A percentile compares a stretch with the other conserved stretches of the same genome.
Evolutionary conservation across 2,888 invertebrate genomes (phyloP).

Genomic region (Perizoma affinitatum): DNA sequence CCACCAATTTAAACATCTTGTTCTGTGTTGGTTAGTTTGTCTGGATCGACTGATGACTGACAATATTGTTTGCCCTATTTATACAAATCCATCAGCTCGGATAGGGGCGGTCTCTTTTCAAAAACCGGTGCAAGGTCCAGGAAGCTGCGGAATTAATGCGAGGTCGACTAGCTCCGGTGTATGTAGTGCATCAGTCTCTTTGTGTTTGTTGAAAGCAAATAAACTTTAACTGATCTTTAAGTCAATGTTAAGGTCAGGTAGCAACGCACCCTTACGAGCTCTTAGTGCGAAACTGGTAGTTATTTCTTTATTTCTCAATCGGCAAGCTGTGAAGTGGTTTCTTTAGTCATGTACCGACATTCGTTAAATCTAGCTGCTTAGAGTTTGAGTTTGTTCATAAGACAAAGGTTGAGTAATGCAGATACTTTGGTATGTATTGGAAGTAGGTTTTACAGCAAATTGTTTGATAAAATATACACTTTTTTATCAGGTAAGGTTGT

Average conservation of each 20-base stretch:
- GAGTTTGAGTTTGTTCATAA: neutral
- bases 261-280: constrained; percentile 29
- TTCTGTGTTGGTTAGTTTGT: constrained; percentile 55
- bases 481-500: too few relatives aligned
- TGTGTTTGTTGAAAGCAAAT: constrained; percentile 34
- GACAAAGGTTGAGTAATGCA: neutral
- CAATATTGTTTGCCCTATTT: constrained; percentile 52
- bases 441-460: too few relatives aligned
- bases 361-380: constrained; percentile 6
- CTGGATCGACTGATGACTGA: constrained; percentile 59
- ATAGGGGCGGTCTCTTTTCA: constrained; percentile 62
- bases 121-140: constrained; percentile 66
- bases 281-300: constrained; percentile 23
- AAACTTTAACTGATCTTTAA: constrained; percentile 29
- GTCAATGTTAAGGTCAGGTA: constrained; percentile 38
- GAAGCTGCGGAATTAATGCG: constrained; percentile 63
- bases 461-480: too few relatives aligned
- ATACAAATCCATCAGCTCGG: constrained; percentile 56
- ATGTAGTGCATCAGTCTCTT: constrained; percentile 50
- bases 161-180: constrained; percentile 52
- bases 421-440: neutral
- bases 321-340: neutral
- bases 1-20: constrained; percentile 77
- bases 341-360: constrained; percentile 7
- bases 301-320: constrained; percentile 25